Evolutionary conservation across 2,888 invertebrate species (phyloP).

Genomic region (Morinoia aosen): DNA sequence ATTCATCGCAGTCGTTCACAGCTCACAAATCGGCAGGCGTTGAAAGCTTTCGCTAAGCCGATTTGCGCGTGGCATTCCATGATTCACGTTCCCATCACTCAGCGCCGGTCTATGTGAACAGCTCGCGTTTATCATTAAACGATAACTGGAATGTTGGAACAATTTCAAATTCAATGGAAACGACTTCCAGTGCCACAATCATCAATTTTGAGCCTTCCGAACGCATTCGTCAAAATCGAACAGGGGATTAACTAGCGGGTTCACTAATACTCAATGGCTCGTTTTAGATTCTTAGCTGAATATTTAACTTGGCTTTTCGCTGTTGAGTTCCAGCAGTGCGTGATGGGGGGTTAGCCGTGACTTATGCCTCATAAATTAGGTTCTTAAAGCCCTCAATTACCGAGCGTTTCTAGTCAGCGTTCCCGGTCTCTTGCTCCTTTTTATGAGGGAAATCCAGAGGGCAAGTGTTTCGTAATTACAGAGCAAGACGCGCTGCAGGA

Average conservation of each 20-base stretch:
- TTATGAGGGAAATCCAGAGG: neutral
- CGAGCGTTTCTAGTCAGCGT: neutral
- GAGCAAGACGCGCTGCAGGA: neutral
- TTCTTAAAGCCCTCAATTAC: slow-evolving; percentile 24
- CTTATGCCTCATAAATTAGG: slow-evolving; percentile 24
- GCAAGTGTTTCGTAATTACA: slow-evolving; percentile 3
- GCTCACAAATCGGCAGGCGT: neutral
- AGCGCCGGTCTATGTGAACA: neutral
- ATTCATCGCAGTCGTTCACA: neutral
- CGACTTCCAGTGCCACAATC: neutral
- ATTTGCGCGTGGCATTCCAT: neutral
- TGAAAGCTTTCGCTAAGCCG: neutral
- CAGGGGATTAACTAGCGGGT: neutral
- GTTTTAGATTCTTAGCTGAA: neutral
- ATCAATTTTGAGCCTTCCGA: neutral
- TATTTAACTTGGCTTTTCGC: neutral
- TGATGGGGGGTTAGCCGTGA: slow-evolving; percentile 24
- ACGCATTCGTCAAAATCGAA: slow-evolving; percentile 9
- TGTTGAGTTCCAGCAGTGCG: neutral
- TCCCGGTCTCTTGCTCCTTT: neutral
- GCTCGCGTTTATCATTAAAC: neutral
- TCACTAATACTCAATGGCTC: slow-evolving; percentile 12
- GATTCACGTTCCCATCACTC: neutral
- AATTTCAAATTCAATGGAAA: slow-evolving; percentile 15
- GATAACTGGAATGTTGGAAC: neutral